Percentiles rank a stretch among this genome's conserved stretches.
Evolutionary conservation across 2,113 vertebrate species (phyloP).

Genomic region (Oncorhynchus masou): DNA sequence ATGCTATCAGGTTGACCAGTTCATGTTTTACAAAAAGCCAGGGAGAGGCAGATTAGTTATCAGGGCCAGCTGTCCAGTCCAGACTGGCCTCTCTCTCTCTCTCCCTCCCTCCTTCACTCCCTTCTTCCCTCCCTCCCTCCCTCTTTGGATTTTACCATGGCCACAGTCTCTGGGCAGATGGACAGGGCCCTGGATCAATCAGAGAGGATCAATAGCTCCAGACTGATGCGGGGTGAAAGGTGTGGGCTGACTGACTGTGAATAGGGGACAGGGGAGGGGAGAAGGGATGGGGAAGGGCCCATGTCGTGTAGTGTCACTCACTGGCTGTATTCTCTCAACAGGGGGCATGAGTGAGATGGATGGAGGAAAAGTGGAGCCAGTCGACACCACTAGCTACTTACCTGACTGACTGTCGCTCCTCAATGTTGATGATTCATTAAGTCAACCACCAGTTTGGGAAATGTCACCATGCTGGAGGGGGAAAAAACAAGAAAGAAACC

Average conservation of each 20-base stretch:
- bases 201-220: constrained; percentile 63
- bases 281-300: not conserved
- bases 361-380: not conserved
- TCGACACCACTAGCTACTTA: not conserved
- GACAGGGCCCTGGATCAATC: constrained; percentile 68
- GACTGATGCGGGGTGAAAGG: constrained; percentile 56
- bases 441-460: constrained; percentile 51
- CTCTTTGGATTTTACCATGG: constrained; percentile 22
- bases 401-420: constrained; percentile 4
- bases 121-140: not conserved
- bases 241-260: constrained; percentile 53
- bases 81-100: constrained; percentile 33
- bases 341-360: constrained; percentile 24
- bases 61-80: constrained; percentile 72
- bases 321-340: constrained; percentile 19
- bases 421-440: constrained; percentile 49
- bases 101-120: not conserved
- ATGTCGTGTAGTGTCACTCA: constrained; percentile 21
- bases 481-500: constrained; percentile 44
- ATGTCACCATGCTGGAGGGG: constrained; percentile 61
- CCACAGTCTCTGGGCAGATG: constrained; percentile 67
- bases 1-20: constrained; percentile 71
- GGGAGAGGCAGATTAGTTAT: constrained; percentile 71
- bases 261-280: not conserved
- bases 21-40: constrained; percentile 72